A percentile compares a stretch with the other conserved stretches of the same genome.
Evolutionary conservation across 2,797 vertebrate species (phyloP).

Genomic region (Dryobates pubescens): DNA sequence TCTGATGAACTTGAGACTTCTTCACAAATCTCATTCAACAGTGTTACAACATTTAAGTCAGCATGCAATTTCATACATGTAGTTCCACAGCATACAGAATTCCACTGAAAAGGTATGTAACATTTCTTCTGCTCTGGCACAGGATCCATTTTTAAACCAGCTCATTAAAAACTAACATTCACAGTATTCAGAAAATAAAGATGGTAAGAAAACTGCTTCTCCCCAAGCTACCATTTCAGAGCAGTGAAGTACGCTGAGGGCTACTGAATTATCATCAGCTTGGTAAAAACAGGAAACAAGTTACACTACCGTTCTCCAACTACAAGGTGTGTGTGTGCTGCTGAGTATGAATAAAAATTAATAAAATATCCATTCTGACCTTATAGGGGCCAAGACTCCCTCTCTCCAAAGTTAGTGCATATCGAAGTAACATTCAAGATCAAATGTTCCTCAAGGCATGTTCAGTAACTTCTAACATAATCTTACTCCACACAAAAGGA

Average conservation of each 20-base stretch:
- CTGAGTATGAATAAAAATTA: conserved; percentile 11
- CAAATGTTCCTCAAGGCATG: conserved; percentile 33
- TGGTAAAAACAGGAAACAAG: conserved; percentile 37
- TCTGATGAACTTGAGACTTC: neutral
- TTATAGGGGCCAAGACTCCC: conserved; percentile 52
- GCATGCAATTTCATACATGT: neutral
- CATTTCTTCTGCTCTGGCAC: neutral
- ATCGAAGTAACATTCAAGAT: conserved; percentile 31
- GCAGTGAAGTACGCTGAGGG: neutral
- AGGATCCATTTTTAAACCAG: neutral
- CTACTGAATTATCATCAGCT: conserved; percentile 35
- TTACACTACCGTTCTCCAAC: neutral
- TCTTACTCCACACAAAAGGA: conserved; percentile 70
- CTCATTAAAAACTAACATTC: neutral
- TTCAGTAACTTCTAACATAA: conserved; percentile 23
- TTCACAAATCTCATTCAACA: conserved; percentile 7
- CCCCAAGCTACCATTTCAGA: neutral
- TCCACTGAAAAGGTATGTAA: neutral
- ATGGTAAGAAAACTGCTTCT: neutral
- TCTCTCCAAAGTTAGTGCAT: conserved; percentile 55
- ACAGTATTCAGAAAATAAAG: neutral
- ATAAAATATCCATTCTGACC: conserved; percentile 66
- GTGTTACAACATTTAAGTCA: neutral
- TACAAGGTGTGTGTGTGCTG: neutral
- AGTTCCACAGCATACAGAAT: neutral